Base-by-base conservation (phyloP, 1,140 invertebrate species). In the Bradysia coprophila region DNA sequence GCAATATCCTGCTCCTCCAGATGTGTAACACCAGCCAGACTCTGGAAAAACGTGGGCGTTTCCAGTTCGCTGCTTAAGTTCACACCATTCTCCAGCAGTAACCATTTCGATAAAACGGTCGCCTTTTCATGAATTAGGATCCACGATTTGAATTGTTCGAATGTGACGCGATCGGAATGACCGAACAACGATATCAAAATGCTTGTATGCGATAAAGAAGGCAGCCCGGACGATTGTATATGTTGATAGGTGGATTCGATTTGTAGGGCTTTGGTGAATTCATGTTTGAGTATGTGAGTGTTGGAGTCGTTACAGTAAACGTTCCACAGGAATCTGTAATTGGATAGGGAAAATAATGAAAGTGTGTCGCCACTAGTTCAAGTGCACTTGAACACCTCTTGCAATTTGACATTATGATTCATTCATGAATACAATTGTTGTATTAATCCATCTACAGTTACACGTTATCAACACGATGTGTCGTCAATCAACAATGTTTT, bases 31-130 rank as follows among this genome's bases (percentile, higher is more conserved):
- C 87, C 87, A 43, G 87, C 84, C 16, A 92, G 61, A 20, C 84
- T 90, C 59, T 92, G 87, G 56, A 90, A 91, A 55, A 91, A 91
- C 1, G 85, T 90, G 3, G 85, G 86, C 13, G 84, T 86, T 55
- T 90, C 85, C 49, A 79, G 64, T 52, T 90, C 84, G 44, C 81
- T 81, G 15, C 76, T 77, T 1, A 86, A 62, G 34, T 73, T 76
- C 10, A 82, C 71, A 48, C 67, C 69, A 9, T 71, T 69, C 47
- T 84, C 78, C 15, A 69, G 64, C 11, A 91, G 55, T 21, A 90
- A 60, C 87, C 87, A 91, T 51, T 75, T 73, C 16, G 82, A 83
- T 2, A 90, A 61, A 2, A 83, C 74, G 2, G 83, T 87, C 3
- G 79, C 78, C 55, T 78, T 75, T 40, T 74, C 76, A 56, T 86